phyloP scores from a whole-genome alignment of 2,888 invertebrate species.

The Trichopria drosophilae region DNA sequence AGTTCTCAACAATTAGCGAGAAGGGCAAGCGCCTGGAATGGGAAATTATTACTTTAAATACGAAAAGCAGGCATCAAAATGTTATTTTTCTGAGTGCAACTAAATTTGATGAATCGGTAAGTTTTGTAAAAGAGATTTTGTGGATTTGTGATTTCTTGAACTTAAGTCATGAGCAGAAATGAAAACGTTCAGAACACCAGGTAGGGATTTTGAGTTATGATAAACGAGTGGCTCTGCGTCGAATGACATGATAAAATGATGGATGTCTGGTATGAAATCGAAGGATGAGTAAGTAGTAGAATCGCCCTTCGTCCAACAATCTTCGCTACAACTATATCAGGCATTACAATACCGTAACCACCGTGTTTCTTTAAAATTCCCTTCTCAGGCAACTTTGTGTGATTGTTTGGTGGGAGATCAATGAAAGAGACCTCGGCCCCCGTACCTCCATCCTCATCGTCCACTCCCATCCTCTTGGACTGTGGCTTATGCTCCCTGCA shows the following conservation, averaged over 20 bases:
- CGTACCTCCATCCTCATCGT: constrained; percentile 64
- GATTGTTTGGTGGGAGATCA: constrained; percentile 75
- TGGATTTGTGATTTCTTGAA: too few relatives aligned
- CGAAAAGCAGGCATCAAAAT: background rate
- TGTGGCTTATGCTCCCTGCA: constrained; percentile 84
- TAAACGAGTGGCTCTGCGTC: too few relatives aligned
- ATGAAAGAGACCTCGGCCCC: constrained; percentile 82
- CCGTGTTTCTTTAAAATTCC: constrained; percentile 88
- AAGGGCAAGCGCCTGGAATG: background rate
- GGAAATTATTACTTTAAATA: background rate
- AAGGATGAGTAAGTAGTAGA: too few relatives aligned
- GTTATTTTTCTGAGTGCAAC: background rate
- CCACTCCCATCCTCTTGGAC: constrained; percentile 73
- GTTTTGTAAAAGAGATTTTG: too few relatives aligned
- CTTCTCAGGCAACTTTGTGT: constrained; percentile 81
- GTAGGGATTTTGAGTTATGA: too few relatives aligned
- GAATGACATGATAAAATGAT: too few relatives aligned
- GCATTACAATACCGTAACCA: constrained; percentile 74
- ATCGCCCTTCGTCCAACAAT: too few relatives aligned
- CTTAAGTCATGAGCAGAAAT: too few relatives aligned
- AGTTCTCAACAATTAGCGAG: background rate
- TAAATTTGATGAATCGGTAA: background rate
- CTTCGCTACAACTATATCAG: constrained; percentile 62
- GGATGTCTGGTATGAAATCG: too few relatives aligned
- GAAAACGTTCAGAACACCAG: too few relatives aligned